A percentile compares a stretch with the other conserved stretches of the same genome.
phyloP scores from a whole-genome alignment of 2,888 invertebrate genomes.

The Nesidiocoris tenuis region DNA sequence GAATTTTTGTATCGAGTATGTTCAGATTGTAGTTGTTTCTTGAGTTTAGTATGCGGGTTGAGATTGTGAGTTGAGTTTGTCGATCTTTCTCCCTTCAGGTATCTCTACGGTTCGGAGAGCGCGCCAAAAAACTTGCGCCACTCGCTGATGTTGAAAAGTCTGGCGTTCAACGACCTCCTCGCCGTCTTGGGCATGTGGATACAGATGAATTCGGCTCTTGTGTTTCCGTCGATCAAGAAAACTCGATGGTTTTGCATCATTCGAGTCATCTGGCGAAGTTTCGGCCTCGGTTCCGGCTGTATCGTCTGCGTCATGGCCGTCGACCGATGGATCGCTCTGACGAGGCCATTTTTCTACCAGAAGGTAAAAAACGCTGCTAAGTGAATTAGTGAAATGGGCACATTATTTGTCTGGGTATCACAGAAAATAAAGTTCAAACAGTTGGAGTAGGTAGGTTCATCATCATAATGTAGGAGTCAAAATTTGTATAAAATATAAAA shows the following conservation, averaged over 20 bases:
- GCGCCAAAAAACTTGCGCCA: conserved; percentile 75
- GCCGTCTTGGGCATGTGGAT: conserved; percentile 76
- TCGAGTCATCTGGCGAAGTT: conserved; percentile 74
- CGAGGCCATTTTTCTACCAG: conserved; percentile 82
- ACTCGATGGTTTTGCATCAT: conserved; percentile 62
- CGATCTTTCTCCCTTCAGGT: conserved; percentile 51
- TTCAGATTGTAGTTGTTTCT: no score
- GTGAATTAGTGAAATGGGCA: no score
- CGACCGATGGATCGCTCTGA: conserved; percentile 82
- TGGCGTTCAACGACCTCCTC: conserved; percentile 76
- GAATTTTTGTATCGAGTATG: no score
- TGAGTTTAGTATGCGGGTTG: no score
- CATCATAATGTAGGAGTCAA: no score
- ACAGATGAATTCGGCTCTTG: conserved; percentile 63
- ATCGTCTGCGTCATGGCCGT: conserved; percentile 86
- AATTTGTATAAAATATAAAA: conserved; percentile 47
- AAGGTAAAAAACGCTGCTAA: no score
- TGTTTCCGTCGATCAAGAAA: conserved; percentile 54
- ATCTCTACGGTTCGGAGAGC: conserved; percentile 69
- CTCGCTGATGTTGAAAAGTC: conserved; percentile 72
- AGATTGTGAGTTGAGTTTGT: no score
- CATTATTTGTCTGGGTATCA: no score
- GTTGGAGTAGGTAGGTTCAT: no score
- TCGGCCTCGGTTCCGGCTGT: conserved; percentile 83
- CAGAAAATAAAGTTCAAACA: no score